phyloP scores from a whole-genome alignment of 2,888 invertebrate species.

The Drosophila pseudotakahashii region DNA sequence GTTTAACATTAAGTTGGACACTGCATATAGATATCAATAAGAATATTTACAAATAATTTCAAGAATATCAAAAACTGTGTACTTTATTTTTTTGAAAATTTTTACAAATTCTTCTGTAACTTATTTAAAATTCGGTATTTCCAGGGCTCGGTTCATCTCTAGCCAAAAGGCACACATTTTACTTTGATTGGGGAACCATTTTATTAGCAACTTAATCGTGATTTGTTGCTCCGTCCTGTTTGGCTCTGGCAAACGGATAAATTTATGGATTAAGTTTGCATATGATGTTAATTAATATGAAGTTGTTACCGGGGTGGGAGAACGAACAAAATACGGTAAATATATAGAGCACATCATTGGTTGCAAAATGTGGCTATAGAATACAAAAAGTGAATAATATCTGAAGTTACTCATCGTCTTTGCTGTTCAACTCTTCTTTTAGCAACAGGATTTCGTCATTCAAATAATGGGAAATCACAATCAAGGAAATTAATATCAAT shows the following conservation, averaged over 20 bases:
- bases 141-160: slow-evolving; percentile 44
- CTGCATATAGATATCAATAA: no score
- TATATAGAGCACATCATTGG: background rate
- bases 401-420: slow-evolving; percentile 33
- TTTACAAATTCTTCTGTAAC: background rate
- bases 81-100: no score
- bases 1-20: no score
- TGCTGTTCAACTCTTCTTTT: slow-evolving; percentile 55
- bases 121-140: background rate
- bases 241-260: slow-evolving; percentile 59
- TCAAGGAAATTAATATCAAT: slow-evolving; percentile 42
- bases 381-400: background rate
- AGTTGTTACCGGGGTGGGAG: slow-evolving; percentile 32
- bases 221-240: slow-evolving; percentile 67
- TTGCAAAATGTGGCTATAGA: background rate
- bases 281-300: slow-evolving; percentile 56
- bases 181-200: slow-evolving; percentile 81
- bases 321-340: no score
- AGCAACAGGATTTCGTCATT: slow-evolving; percentile 53
- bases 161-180: slow-evolving; percentile 51
- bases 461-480: slow-evolving; percentile 48
- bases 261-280: slow-evolving; percentile 76
- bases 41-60: no score
- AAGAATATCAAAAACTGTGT: no score
- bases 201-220: slow-evolving; percentile 81